phyloP scores from a whole-genome alignment of 2,888 invertebrate genomes.

The Phortica magna region DNA sequence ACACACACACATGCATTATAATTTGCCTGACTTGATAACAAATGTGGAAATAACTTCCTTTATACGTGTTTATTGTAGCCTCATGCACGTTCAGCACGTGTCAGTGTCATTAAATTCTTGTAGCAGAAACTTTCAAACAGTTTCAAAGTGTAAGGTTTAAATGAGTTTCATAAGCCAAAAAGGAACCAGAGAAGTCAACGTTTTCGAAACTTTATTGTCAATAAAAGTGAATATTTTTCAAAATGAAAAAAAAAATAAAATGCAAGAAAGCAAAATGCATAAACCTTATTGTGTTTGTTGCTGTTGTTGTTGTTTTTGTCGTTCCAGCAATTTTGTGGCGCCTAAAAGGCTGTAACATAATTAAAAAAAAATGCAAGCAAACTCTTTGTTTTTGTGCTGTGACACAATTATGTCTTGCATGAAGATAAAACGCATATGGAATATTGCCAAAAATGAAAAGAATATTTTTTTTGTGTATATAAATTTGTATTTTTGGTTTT shows the following conservation, averaged over 20 bases:
- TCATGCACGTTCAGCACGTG: neutral
- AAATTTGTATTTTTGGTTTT: no score
- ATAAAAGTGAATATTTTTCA: no score
- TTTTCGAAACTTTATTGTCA: no score
- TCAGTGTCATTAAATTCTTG: neutral
- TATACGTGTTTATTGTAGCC: neutral
- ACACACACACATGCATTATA: neutral
- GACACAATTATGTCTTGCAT: no score
- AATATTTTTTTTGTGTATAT: no score
- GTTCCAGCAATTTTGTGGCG: neutral
- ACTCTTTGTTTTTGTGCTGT: no score
- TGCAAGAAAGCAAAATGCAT: no score
- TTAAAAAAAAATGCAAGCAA: neutral
- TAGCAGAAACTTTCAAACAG: neutral
- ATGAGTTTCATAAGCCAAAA: neutral
- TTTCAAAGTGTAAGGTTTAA: neutral
- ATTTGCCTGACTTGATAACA: neutral
- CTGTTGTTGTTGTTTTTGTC: neutral
- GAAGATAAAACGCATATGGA: neutral
- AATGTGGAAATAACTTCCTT: constrained; percentile 1
- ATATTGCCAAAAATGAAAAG: neutral
- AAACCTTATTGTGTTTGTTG: neutral
- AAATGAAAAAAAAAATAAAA: no score
- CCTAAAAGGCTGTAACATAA: constrained; percentile 8
- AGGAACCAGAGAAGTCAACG: no score